A percentile compares a stretch with the other conserved stretches of the same genome.
Evolutionary conservation across 1,140 invertebrate genomes (phyloP).

Genomic region (Pissodes strobi): DNA sequence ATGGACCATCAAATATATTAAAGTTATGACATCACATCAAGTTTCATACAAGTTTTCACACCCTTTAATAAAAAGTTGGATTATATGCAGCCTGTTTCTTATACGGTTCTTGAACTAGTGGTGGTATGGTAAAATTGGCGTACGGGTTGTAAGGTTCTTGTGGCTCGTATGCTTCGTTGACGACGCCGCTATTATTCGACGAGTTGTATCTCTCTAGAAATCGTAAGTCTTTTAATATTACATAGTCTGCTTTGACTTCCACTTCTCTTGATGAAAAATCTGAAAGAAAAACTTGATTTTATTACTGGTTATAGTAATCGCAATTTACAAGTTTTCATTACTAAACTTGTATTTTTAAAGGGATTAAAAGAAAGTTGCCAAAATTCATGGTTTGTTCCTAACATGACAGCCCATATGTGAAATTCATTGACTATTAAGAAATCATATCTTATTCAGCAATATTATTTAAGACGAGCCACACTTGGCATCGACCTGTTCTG

Average conservation of each 20-base stretch:
- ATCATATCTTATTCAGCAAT: too few relatives aligned
- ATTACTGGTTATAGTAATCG: neutral
- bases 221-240: slow-evolving; percentile 27
- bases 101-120: slow-evolving; percentile 6
- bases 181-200: slow-evolving; percentile 3
- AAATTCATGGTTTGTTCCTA: too few relatives aligned
- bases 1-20: too few relatives aligned
- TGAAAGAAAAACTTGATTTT: slow-evolving; percentile 14
- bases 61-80: slow-evolving; percentile 28
- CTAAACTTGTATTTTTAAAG: too few relatives aligned
- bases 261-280: slow-evolving; percentile 34
- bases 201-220: slow-evolving; percentile 3
- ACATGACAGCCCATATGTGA: too few relatives aligned
- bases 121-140: neutral
- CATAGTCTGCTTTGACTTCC: slow-evolving; percentile 31
- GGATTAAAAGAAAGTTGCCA: too few relatives aligned
- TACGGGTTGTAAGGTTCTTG: slow-evolving; percentile 24
- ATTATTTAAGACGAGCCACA: too few relatives aligned
- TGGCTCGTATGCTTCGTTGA: slow-evolving; percentile 22
- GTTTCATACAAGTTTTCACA: too few relatives aligned
- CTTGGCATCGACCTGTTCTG: too few relatives aligned
- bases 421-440: too few relatives aligned
- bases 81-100: slow-evolving; percentile 24
- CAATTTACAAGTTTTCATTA: neutral
- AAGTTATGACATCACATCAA: too few relatives aligned